phyloP scores from a whole-genome alignment of 2,888 invertebrate species.

The Exocentrus adspersus region DNA sequence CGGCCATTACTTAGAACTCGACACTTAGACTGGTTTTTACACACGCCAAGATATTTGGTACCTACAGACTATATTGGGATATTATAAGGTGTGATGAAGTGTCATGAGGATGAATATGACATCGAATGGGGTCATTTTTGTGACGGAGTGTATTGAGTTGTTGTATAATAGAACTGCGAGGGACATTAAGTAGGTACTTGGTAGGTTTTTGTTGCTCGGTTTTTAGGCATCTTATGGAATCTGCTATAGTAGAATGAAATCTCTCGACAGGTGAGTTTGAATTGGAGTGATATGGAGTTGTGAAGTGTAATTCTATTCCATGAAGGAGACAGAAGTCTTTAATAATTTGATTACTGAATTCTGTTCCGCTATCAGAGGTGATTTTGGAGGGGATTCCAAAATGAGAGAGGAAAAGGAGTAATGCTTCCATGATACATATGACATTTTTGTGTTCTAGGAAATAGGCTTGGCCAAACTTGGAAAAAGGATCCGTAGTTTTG shows the following conservation, averaged over 20 bases:
- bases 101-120: not conserved
- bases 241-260: conserved; percentile 7
- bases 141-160: not conserved
- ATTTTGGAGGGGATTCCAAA: conserved; percentile 10
- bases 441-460: not conserved
- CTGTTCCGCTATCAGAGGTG: conserved; percentile 13
- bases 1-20: too few species aligned
- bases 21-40: too few species aligned
- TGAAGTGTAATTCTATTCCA: conserved; percentile 14
- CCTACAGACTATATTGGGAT: too few species aligned
- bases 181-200: conserved; percentile 1
- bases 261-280: conserved; percentile 2
- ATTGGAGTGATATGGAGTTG: conserved; percentile 10
- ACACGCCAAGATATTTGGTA: too few species aligned
- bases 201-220: not conserved
- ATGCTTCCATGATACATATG: not conserved
- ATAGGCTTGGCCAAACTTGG: conserved; percentile 10
- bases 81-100: not conserved
- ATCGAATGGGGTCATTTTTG: not conserved
- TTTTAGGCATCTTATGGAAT: not conserved
- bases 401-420: not conserved
- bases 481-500: conserved; percentile 12
- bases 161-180: not conserved
- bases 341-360: conserved; percentile 14
- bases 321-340: conserved; percentile 13